Conservation (phyloP, 37 sponge, comb jelly and placozoan species). For the Chondrosia reniformis region DNA sequence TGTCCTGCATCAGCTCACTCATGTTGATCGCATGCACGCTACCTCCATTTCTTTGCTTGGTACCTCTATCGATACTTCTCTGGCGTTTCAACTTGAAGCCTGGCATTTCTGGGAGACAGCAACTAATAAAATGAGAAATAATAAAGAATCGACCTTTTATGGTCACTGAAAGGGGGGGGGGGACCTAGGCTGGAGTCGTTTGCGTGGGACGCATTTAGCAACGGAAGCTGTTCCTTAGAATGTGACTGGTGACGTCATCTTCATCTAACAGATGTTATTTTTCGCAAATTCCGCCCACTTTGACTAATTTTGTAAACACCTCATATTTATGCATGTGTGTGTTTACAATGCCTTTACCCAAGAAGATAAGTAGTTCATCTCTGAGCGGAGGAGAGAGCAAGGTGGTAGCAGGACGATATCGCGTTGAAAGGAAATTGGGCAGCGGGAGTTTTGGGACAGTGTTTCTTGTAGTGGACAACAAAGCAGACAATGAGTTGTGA, state of each 20-base stretch:
- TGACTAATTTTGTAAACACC: too few relatives aligned
- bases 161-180: too few relatives aligned
- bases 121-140: too few relatives aligned
- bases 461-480: conserved; percentile 61
- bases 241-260: conserved; percentile 10
- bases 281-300: too few relatives aligned
- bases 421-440: conserved; percentile 57
- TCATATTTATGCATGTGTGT: background rate
- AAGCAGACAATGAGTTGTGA: conserved; percentile 49
- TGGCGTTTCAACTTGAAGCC: background rate
- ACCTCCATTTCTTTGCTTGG: background rate
- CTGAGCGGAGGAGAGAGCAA: conserved; percentile 14
- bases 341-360: conserved; percentile 7
- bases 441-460: conserved; percentile 83
- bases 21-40: background rate
- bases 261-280: too few relatives aligned
- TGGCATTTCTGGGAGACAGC: background rate
- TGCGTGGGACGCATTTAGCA: too few relatives aligned
- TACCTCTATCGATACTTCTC: background rate
- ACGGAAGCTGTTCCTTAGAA: too few relatives aligned
- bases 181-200: too few relatives aligned
- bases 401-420: conserved; percentile 58
- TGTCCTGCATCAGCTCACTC: background rate
- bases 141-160: too few relatives aligned
- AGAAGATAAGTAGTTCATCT: background rate